Evolutionary conservation across 2,113 vertebrate genomes (phyloP), one percentile per base, ranked within the genome.

Genomic region (Pitta sordida): DNA sequence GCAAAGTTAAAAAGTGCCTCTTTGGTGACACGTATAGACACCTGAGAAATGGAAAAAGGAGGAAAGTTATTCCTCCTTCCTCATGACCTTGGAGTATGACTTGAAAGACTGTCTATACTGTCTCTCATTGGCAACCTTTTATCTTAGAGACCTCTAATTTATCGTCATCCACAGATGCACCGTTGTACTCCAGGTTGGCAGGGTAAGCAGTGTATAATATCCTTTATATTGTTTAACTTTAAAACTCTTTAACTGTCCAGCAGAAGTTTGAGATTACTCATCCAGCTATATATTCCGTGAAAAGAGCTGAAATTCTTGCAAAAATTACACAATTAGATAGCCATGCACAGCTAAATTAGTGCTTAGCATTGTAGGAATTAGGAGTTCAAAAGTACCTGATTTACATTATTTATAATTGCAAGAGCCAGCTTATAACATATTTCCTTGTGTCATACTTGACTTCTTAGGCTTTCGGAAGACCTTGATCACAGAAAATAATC

Each of bases 401-500:
- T 93, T 91, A 11, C 69, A 56, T 86, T 41, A 75, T 88, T 94
- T 65, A 62, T 93, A 90, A 83, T 52, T 80, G 41, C 15, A 52
- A 46, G 7, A 79, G 75, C 16, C 77, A 68, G 64, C 15, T 92
- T 51, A 84, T 63, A 79, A 34, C 36, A 27, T 84, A 77, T 90
- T 89, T 91, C 51, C 62, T 93, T 89, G 24, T 88, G 81, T 83
- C 60, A 49, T 46, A 68, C n/a, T 84, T 96, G 53, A 96, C 32
- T 94, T 85, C 76, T 79, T n/a, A 94, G 76, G 67, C 43, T 91
- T 80, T 88, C 6, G 3, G n/a, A 73, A 90, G 80, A 92, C 37
- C 52, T 95, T 63, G 85, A 80, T 94, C 56, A 59, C 63, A 91
- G 64, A 80, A 96, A 94, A 67, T 94, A 91, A 97, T 89, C 90